Base-by-base conservation (phyloP, 2,888 invertebrate species). In the Acrocera orbiculus region DNA sequence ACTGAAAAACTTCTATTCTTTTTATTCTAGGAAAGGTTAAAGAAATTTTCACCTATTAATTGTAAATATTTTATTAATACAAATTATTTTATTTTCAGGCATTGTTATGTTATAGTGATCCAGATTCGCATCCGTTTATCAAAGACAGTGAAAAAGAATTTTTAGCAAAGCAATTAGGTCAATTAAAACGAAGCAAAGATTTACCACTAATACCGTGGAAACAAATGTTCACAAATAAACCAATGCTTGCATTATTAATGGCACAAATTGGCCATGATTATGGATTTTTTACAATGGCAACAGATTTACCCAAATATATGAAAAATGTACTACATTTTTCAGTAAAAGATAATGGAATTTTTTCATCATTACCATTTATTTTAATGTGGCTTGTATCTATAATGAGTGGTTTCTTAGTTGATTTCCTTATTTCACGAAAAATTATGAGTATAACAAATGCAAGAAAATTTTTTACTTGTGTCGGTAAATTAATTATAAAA, bases 91-190 rank as follows among this genome's bases (percentile, higher is more conserved):
- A n/a, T n/a, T 54, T 50, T 16, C 48, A 70, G 74, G 56, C 64
- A 19, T 44, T 70, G 11, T 59, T 75, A 16, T 73, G 73, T 52
- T 73, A 67, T 55, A 73, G 69, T 45, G 72, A 74, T 44, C 81
- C 81, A 3, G 67, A 66, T 32, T 68, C 71, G 3, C 80, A 81
- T 58, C 81, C 80, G 1, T 79, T 68, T 51, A 80, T 79, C 42
- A 69, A 71, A 30, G 73, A 76, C 34, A 64, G 68, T 37, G 81
- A 82, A 51, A 70, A 68, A 51, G 69, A 70, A 27, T 78, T 69
- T 48, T 56, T 79, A 13, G 64, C 67, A 45, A 69, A 72, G 48
- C 70, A 76, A 32, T 59, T 81, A 34, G 70, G 75, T 16, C 61
- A 58, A 19, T 47, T 58, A 37, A 64, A 63, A 38, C 62, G 63